These are phyloP conservation scores for Uropetala carovei DNA, from an alignment of 2,888 invertebrate genomes.

Conservation along the genomic window DNA sequence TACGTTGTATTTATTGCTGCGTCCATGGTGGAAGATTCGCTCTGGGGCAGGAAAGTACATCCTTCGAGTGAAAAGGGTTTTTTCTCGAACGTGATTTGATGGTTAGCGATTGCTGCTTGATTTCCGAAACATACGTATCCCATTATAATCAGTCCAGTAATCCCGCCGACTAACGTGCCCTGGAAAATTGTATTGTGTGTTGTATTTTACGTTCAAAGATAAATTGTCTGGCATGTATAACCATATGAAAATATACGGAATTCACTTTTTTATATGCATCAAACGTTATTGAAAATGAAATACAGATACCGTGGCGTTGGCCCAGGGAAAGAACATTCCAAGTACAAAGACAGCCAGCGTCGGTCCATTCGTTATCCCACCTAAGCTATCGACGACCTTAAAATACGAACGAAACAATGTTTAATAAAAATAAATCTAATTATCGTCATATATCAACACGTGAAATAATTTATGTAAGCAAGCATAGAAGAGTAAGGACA, in stretches of 20 bases:
- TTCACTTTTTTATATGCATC: too few relatives aligned
- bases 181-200: constrained; percentile 70
- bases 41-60: constrained; percentile 11
- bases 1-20: too few relatives aligned
- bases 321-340: constrained; percentile 90
- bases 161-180: constrained; percentile 81
- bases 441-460: too few relatives aligned
- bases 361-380: constrained; percentile 89
- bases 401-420: constrained; percentile 70
- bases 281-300: too few relatives aligned
- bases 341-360: constrained; percentile 90
- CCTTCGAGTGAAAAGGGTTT: constrained; percentile 64
- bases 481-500: too few relatives aligned
- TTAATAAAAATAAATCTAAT: too few relatives aligned
- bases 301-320: constrained; percentile 80
- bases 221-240: too few relatives aligned
- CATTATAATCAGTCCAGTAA: constrained; percentile 80
- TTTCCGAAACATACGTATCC: constrained; percentile 83
- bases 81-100: constrained; percentile 70
- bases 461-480: too few relatives aligned
- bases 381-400: constrained; percentile 83
- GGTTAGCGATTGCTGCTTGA: constrained; percentile 81
- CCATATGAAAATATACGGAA: too few relatives aligned
- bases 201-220: background rate
- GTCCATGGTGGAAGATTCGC: constrained; percentile 70